Evolutionary conservation across 2,888 invertebrate species (phyloP).

Genomic region (Tanytarsus gracilentus): DNA sequence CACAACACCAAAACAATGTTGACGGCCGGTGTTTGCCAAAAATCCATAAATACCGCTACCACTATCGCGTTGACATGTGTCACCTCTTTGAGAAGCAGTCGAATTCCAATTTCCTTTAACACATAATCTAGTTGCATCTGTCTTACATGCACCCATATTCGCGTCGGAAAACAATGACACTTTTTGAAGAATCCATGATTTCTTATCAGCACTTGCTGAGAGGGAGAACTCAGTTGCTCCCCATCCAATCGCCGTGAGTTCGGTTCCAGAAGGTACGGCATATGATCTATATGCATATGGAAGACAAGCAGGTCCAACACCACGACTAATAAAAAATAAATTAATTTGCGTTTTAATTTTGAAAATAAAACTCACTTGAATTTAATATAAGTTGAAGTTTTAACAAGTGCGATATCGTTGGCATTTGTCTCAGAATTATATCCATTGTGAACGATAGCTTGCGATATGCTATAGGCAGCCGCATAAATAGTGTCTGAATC

Average conservation of each 20-base stretch:
- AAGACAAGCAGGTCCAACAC: constrained; percentile 53
- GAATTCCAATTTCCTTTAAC: background rate
- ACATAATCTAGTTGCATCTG: no score
- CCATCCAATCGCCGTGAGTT: background rate
- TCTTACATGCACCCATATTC: background rate
- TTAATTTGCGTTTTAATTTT: background rate
- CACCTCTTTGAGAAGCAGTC: constrained; percentile 35
- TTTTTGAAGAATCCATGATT: background rate
- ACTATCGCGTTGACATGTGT: constrained; percentile 46
- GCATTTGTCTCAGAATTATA: constrained; percentile 18
- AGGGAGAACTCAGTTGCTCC: background rate
- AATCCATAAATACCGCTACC: no score
- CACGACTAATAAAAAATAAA: constrained; percentile 34
- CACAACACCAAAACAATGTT: no score
- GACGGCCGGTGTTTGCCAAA: no score
- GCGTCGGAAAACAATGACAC: background rate
- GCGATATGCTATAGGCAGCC: constrained; percentile 37
- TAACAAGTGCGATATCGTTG: constrained; percentile 49
- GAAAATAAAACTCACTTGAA: constrained; percentile 18
- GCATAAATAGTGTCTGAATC: constrained; percentile 37
- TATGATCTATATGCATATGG: constrained; percentile 43
- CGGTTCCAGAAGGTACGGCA: background rate
- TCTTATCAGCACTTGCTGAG: background rate
- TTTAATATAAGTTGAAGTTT: constrained; percentile 43
- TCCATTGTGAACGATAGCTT: constrained; percentile 43